Conservation (phyloP, 2,797 vertebrate species). For the Schizopygopsis pylzovi region DNA sequence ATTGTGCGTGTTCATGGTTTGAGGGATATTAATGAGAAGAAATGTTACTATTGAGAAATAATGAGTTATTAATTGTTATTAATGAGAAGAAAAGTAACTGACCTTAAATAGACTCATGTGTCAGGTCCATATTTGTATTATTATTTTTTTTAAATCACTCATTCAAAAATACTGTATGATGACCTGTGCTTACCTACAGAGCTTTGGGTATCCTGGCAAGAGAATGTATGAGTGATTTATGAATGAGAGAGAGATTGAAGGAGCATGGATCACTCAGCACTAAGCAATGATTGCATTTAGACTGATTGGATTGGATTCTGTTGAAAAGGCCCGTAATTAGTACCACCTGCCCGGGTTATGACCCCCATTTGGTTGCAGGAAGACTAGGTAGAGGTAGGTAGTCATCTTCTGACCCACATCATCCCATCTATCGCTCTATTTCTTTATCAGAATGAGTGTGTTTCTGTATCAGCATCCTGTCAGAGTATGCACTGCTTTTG, state of each 20-base stretch:
- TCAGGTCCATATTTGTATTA: background rate
- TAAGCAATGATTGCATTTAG: slow-evolving; percentile 56
- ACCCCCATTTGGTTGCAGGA: slow-evolving; percentile 55
- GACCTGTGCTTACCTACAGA: slow-evolving; percentile 18
- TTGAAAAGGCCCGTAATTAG: slow-evolving; percentile 53
- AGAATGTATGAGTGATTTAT: slow-evolving; percentile 19
- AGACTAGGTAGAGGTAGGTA: slow-evolving; percentile 5
- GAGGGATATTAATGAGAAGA: background rate
- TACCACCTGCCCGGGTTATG: slow-evolving; percentile 65
- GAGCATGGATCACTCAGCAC: slow-evolving; percentile 36
- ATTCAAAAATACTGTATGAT: background rate
- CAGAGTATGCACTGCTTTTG: background rate
- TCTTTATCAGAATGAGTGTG: background rate
- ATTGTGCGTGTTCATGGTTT: background rate
- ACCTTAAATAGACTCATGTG: background rate
- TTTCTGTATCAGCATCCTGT: background rate
- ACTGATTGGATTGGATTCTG: slow-evolving; percentile 56
- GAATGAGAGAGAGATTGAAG: background rate
- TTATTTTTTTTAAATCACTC: background rate
- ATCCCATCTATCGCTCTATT: background rate
- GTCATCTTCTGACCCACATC: background rate
- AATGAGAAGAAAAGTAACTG: background rate
- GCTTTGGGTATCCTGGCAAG: slow-evolving; percentile 29
- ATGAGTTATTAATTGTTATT: too few species aligned
- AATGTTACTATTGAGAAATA: background rate